A percentile compares a stretch with the other conserved stretches of the same genome.
phyloP scores from a whole-genome alignment of 2,113 vertebrate species.

The Python bivittatus region DNA sequence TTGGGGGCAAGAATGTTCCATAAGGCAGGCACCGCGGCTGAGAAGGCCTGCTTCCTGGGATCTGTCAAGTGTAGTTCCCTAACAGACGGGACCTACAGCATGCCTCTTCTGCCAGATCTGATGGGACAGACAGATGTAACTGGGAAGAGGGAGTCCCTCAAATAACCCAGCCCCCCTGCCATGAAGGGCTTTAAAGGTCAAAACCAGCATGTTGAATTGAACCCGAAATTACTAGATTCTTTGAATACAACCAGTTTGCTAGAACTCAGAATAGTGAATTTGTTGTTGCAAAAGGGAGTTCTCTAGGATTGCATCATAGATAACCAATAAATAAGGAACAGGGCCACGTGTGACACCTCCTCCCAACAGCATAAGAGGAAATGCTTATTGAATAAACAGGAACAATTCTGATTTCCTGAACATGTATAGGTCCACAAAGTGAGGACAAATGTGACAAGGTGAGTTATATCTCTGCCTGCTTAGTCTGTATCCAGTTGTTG shows the following conservation, averaged over 20 bases:
- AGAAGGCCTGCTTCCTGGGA: too few species aligned
- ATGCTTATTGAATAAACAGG: background rate
- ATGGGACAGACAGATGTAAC: too few species aligned
- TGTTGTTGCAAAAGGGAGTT: background rate
- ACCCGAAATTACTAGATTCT: background rate
- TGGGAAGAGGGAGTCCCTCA: too few species aligned
- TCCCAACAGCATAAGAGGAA: background rate
- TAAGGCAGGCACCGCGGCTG: too few species aligned
- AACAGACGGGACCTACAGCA: too few species aligned
- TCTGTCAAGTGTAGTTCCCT: too few species aligned
- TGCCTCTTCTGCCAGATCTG: too few species aligned
- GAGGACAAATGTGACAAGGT: background rate
- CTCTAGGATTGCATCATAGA: background rate
- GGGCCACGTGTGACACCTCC: background rate
- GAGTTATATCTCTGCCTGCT: background rate
- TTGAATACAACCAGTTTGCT: background rate
- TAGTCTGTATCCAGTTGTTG: background rate
- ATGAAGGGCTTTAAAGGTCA: too few species aligned
- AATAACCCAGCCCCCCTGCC: too few species aligned
- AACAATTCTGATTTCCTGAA: background rate
- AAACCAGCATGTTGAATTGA: too few species aligned
- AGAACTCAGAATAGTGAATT: background rate
- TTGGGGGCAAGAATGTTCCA: too few species aligned
- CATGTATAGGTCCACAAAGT: background rate
- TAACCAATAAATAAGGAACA: background rate